Base-by-base conservation (phyloP, 2,888 invertebrate species). In the Cheilosia vernalis region DNA sequence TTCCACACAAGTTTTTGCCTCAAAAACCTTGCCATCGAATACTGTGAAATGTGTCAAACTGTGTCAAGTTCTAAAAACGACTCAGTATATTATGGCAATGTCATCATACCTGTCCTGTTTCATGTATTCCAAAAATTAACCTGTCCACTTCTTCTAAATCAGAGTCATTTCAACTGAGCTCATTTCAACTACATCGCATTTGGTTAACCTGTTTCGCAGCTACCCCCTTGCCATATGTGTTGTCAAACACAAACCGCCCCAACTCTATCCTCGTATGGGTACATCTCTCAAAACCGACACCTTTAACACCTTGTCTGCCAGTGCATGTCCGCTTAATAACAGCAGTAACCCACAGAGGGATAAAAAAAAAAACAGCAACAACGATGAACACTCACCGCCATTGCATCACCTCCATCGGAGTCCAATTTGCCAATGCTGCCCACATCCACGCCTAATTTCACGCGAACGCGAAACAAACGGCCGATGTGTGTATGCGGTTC, bases 371-470 rank as follows among this genome's bases (percentile, higher is more conserved):
- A 27, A 27, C 10, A n/a, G 17, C 19, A 15, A 15, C 51, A 24
- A 51, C 51, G 13, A 37, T 13, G 13, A 15, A 13, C 21, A 33
- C 56, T 56, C 79, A 72, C 63, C 76, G 24, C 51, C 56, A 30
- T 63, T 58, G 70, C 56, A 53, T 17, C 64, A 51, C 24, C 64
- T 13, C n/a, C 33, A 51, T 33, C n/a, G 64, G 17, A 67, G 21
- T 69, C 24, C 63, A 84, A 70, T 69, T 79, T 79, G 51, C 84
- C 56, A 74, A 58, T 44, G 19, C 37, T 70, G 30, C 63, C 56
- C 80, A 60, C 69, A 61, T 70, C 30, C 70, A 66, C 42, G 74
- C 80, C 70, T 84, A 56, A 76, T 84, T 84, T 74, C 60, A 66
- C 80, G 74, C 72, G 47, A 37, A 13, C 63, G 9, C 56, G 17